Evolutionary conservation across 2,797 vertebrate species (phyloP), one percentile per base, ranked within the genome.

Genomic region (Hyperoplus lanceolatus): DNA sequence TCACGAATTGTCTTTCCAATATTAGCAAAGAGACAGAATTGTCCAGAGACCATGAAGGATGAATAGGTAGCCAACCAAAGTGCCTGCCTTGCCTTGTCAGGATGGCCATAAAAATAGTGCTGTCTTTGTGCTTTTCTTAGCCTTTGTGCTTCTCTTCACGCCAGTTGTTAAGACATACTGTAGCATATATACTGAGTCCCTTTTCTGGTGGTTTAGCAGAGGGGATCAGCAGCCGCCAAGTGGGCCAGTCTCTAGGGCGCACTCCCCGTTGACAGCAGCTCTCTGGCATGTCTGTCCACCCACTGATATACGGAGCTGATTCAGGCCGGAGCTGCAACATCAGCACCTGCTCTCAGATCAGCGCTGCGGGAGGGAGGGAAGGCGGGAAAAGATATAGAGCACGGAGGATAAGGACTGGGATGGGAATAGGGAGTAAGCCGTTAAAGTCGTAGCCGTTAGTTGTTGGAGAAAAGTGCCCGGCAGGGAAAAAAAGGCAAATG

Each of bases 281-380:
- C 87, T 86, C 75, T 45, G 70, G 79, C 69, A 67, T 56, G 80
- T 87, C 88, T 86, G 89, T 92, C 91, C 88, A 89, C 87, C 89
- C 84, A 81, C 88, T 89, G 84, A 87, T 87, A 85, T 70, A 87
- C 70, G 65, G 82, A 89, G 84, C 89, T 11, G 70, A 68, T 79
- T 89, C 73, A 77, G 81, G 78, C 64, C 65, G 74, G 78, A 81
- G 83, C 86, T 92, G 90, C 91, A 86, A 81, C 87, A 92, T 93
- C 93, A 94, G 92, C 92, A 91, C 85, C 91, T 81, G 78, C 71
- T 75, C 81, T 82, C 71, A 82, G 88, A 91, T 88, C 86, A 73
- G 83, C 75, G 8, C 86, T 55, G 78, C 88, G 90, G 91, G 92
- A 91, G 89, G 79, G 64, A 55, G 77, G 69, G 51, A 18, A 29